Conservation (phyloP, 2,888 invertebrate genomes). For the Thymelicus sylvestris region DNA sequence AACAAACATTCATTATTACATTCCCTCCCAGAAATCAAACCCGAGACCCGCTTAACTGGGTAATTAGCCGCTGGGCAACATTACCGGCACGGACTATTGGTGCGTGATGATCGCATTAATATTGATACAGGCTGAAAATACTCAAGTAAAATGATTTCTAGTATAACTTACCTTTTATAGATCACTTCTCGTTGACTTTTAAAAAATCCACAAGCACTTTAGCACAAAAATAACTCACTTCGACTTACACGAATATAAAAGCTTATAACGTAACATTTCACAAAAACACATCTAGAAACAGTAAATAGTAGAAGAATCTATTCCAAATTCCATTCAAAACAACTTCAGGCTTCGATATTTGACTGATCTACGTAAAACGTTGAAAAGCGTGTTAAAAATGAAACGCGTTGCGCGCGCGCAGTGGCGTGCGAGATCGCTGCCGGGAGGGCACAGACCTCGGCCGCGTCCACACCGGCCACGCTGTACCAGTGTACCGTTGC, state of each 20-base stretch:
- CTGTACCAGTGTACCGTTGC: constrained; percentile 80
- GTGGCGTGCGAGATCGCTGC: constrained; percentile 53
- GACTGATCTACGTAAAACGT: background rate
- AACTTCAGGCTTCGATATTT: background rate
- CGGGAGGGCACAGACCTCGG: constrained; percentile 78
- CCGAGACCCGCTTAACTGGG: background rate
- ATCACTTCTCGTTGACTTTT: constrained; percentile 41
- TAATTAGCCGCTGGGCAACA: background rate
- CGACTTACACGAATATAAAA: constrained; percentile 41
- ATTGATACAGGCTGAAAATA: background rate
- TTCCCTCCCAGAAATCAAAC: background rate
- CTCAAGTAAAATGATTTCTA: constrained; percentile 47
- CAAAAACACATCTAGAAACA: constrained; percentile 34
- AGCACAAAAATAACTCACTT: constrained; percentile 67
- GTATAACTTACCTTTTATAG: constrained; percentile 61
- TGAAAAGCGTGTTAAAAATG: background rate
- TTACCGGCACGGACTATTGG: background rate
- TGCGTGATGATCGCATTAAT: background rate
- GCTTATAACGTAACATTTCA: constrained; percentile 57
- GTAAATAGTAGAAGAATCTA: background rate
- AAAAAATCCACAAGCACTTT: constrained; percentile 48
- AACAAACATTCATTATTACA: no score
- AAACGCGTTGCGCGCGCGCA: constrained; percentile 53
- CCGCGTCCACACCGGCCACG: constrained; percentile 65
- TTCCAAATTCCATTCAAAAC: background rate